Base-by-base conservation (phyloP, 2,113 vertebrate genomes). In the Carettochelys insculpta region DNA sequence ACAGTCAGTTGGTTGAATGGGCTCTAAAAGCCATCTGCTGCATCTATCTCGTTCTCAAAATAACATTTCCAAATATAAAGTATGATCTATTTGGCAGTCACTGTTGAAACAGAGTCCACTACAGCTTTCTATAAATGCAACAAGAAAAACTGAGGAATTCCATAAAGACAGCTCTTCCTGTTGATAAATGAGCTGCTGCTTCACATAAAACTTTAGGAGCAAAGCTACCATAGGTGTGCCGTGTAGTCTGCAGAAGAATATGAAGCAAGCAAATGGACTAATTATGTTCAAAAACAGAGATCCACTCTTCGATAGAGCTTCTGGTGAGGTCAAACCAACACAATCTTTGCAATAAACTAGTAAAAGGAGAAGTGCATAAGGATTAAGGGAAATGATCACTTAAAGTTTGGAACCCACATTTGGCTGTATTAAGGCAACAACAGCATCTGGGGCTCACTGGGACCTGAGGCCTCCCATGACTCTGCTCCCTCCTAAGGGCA, bases 11-110 rank as follows among this genome's bases (percentile, higher is more conserved):
- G 95, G 50, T 34, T 85, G 88, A 88, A 85, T 8, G 65, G 75
- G 75, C 85, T 90, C 87, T 68, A 87, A 54, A n/a, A 90, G 84
- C 82, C 83, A 91, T 89, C 88, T 92, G 88, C n/a, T 87, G 41
- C 10, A 56, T 14, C n/a, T 82, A 51, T 82, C 25, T 47, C 54
- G 90, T 80, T 61, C 73, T 80, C 81, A 87, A 94, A 95, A 91
- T 81, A 38, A 58, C 31, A 80, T 43, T 77, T 51, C 76, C 82
- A 14, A 93, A 51, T 10, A 92, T 53, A n/a, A 58, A 1, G 1
- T 68, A 82, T 0, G 1, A 65, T 41, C 13, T 25, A 47, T 83
- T 92, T 92, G 27, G 52, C 0, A 0, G 25, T 34, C n/a, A 80
- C 45, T 50, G 16, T 29, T 1, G 53, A 87, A 41, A 81, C 86